Percentiles rank a stretch among this genome's conserved stretches.
Evolutionary conservation across 2,888 invertebrate genomes (phyloP).

Genomic region (Ophion costatus): DNA sequence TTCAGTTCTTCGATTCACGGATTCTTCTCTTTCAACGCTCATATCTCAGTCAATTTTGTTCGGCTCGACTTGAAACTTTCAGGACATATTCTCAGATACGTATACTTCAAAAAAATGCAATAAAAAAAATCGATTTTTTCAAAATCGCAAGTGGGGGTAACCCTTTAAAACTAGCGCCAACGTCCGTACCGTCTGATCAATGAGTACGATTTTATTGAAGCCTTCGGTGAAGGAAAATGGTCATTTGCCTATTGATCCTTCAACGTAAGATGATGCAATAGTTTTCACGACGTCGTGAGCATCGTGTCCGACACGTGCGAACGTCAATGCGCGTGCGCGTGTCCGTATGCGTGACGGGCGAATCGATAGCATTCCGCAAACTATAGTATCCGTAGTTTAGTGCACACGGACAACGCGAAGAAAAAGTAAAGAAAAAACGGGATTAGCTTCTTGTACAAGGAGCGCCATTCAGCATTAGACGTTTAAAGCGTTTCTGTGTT

Average conservation of each 20-base stretch:
- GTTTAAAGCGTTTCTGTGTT: constrained; percentile 53
- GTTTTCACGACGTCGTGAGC: background rate
- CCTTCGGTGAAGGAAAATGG: background rate
- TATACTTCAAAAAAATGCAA: too few species aligned
- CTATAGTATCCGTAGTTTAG: constrained; percentile 36
- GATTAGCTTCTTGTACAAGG: constrained; percentile 9
- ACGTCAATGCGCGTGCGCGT: background rate
- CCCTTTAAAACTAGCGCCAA: background rate
- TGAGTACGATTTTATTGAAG: background rate
- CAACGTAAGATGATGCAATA: background rate
- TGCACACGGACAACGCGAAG: constrained; percentile 27
- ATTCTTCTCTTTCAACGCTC: too few species aligned
- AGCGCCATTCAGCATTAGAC: constrained; percentile 38
- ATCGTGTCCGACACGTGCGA: background rate
- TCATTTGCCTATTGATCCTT: background rate
- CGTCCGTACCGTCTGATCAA: constrained; percentile 19
- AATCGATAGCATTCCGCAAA: constrained; percentile 50
- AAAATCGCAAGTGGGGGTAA: too few species aligned
- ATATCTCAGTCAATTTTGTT: too few species aligned
- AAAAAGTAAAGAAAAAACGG: constrained; percentile 14
- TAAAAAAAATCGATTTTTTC: too few species aligned
- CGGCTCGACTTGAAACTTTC: too few species aligned
- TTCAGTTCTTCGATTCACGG: too few species aligned
- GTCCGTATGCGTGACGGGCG: background rate
- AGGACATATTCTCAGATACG: too few species aligned